Base-by-base conservation (phyloP, 2,888 invertebrate species). In the Heliconius charithonia region DNA sequence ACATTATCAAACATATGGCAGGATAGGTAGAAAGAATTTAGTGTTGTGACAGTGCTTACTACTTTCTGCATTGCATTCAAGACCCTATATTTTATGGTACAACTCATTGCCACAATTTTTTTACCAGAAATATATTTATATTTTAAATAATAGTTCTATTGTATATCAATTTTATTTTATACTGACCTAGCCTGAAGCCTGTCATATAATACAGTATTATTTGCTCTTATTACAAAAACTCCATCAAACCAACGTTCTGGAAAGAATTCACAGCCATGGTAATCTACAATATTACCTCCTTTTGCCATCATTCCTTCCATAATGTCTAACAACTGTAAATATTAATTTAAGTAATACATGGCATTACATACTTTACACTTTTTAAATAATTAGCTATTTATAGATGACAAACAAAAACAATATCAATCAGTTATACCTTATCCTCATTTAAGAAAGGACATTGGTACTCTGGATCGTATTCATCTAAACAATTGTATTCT, bases 241-340 rank as follows among this genome's bases (percentile, higher is more conserved):
- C 97, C 97, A 89, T 99, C 98, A 93, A 99, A 99, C 98, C 99
- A 99, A 79, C 99, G 95, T 90, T 99, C 98, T 0, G 99, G 99
- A 95, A 97, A 99, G 88, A 99, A 98, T 78, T 99, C 99, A 88
- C 98, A 98, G 59, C 98, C 97, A 89, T 99, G 99, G 90, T 99
- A 99, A 88, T 99, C 99, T 0, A 99, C 97, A 83, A 99, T 96
- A 86, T 98, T 97, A 22, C 99, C 99, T 32, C 99, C 99, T 85
- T 96, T 95, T 22, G 93, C 89, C 97, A 99, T 97, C 84, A 96
- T 93, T 22, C 97, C 97, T 90, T 99, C 99, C 93, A 99, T 95
- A 83, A 97, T 96, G 89, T 99, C 98, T 82, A 99, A 90, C 29
- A 99, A 93, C 98, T 98, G 84, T 77, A 91, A 82, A 70, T 2